These are phyloP conservation scores for Labrus mixtus DNA, from an alignment of 2,113 vertebrate species.

Conservation along the genomic window DNA sequence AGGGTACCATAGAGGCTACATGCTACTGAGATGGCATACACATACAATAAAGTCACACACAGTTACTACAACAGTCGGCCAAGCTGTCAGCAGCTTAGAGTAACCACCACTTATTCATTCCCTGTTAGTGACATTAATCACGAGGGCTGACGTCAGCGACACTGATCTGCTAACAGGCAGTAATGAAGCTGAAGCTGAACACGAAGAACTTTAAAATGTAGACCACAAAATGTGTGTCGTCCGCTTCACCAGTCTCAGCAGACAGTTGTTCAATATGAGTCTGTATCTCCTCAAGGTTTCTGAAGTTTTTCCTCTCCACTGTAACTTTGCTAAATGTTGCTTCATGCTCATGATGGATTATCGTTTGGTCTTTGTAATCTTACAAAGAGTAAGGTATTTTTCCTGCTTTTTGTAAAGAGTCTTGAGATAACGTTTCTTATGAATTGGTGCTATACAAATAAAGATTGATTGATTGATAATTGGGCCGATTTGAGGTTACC, in stretches of 20 bases:
- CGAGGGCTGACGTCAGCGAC: background rate
- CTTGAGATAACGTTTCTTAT: too few relatives aligned
- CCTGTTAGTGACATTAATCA: background rate
- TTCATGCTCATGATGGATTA: too few relatives aligned
- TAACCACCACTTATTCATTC: slow-evolving; percentile 6
- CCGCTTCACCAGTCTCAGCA: background rate
- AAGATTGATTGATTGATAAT: too few relatives aligned
- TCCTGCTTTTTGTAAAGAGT: too few relatives aligned
- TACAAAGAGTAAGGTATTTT: too few relatives aligned
- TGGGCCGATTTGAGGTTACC: too few relatives aligned
- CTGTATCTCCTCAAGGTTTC: too few relatives aligned
- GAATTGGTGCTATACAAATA: too few relatives aligned
- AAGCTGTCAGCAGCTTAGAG: slow-evolving; percentile 4
- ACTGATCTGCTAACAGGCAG: slow-evolving; percentile 4
- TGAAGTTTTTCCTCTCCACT: too few relatives aligned
- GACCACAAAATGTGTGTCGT: background rate
- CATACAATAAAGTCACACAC: background rate
- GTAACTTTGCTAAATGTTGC: too few relatives aligned
- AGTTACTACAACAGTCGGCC: background rate
- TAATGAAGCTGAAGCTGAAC: background rate
- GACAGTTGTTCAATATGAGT: too few relatives aligned
- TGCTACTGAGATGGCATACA: background rate
- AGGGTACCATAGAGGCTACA: background rate
- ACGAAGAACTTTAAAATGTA: background rate
- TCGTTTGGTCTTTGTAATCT: too few relatives aligned